A percentile compares a stretch with the other conserved stretches of the same genome.
phyloP scores from a whole-genome alignment of 1,140 invertebrate species.

The Drosophila ananassae region DNA sequence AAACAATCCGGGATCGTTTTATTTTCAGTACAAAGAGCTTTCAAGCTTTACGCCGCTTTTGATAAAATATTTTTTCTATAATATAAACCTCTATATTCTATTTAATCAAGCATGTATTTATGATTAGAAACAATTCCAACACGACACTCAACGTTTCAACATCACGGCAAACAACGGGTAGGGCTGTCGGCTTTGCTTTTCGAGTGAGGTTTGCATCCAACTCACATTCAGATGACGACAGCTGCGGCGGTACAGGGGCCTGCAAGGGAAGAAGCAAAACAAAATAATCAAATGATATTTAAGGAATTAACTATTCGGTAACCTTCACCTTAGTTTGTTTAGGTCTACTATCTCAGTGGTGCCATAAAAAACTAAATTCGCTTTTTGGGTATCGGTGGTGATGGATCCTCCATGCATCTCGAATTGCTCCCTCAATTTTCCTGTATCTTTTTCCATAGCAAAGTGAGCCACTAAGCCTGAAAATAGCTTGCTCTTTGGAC shows the following conservation, averaged over 20 bases:
- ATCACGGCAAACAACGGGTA: slow-evolving; percentile 60
- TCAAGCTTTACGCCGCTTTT: slow-evolving; percentile 13
- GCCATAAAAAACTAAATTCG: slow-evolving; percentile 50
- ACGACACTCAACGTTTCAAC: slow-evolving; percentile 18
- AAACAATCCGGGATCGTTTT: slow-evolving; percentile 39
- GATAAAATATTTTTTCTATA: slow-evolving; percentile 34
- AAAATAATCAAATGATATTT: slow-evolving; percentile 2
- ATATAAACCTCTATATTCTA: slow-evolving; percentile 11
- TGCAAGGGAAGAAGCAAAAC: slow-evolving; percentile 4
- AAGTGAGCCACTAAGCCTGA: slow-evolving; percentile 56
- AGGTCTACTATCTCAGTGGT: slow-evolving; percentile 13
- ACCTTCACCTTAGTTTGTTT: slow-evolving; percentile 39
- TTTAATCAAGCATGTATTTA: slow-evolving; percentile 16
- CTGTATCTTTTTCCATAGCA: slow-evolving; percentile 8
- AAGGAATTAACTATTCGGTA: not conserved
- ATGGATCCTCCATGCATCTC: slow-evolving; percentile 46
- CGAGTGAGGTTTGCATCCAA: slow-evolving; percentile 56
- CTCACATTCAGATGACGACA: slow-evolving; percentile 58
- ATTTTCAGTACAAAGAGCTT: slow-evolving; percentile 30
- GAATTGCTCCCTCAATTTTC: slow-evolving; percentile 34
- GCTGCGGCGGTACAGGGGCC: slow-evolving; percentile 50
- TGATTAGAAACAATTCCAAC: slow-evolving; percentile 1
- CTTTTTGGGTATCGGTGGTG: slow-evolving; percentile 40
- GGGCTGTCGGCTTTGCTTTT: slow-evolving; percentile 36
- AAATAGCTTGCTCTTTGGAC: slow-evolving; percentile 38